Evolutionary conservation across 2,888 invertebrate species (phyloP).

Genomic region (Anagyrus pseudococci): DNA sequence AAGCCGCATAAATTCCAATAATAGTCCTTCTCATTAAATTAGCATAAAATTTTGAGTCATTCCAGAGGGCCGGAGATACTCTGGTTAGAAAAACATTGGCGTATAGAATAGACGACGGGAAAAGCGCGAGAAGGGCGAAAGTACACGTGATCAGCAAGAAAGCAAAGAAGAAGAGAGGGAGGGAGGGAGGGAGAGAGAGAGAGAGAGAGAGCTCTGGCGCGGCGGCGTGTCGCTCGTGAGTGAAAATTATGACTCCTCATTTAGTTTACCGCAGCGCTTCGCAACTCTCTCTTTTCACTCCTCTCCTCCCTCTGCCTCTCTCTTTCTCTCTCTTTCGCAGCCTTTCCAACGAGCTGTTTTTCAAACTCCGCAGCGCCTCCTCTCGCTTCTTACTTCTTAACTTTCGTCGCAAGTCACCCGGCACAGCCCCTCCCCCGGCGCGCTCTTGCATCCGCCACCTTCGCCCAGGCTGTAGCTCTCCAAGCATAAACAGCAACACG

Average conservation of each 20-base stretch:
- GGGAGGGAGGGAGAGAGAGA: not conserved
- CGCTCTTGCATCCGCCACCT: too few relatives aligned
- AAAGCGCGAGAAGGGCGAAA: not conserved
- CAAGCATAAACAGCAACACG: slow-evolving; percentile 2
- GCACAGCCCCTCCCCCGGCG: too few relatives aligned
- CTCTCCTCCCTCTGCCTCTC: slow-evolving; percentile 11
- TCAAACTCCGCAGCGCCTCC: slow-evolving; percentile 24
- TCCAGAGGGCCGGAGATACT: too few relatives aligned
- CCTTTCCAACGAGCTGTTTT: slow-evolving; percentile 23
- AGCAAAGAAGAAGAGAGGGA: not conserved
- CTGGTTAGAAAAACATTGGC: too few relatives aligned
- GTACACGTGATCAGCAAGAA: not conserved
- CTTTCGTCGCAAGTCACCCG: slow-evolving; percentile 27
- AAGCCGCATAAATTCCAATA: too few relatives aligned
- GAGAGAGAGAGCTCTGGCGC: slow-evolving; percentile 4
- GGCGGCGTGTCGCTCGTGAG: slow-evolving; percentile 23
- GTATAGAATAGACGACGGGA: too few relatives aligned
- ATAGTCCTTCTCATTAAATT: too few relatives aligned
- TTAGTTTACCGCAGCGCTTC: slow-evolving; percentile 44
- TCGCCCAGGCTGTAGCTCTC: too few relatives aligned
- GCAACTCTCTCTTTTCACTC: slow-evolving; percentile 14
- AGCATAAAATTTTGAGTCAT: too few relatives aligned
- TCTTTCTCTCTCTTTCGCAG: slow-evolving; percentile 3
- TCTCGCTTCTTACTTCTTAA: slow-evolving; percentile 6
- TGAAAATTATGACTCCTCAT: slow-evolving; percentile 58